These are phyloP conservation scores for Otolemur garnettii DNA, from an alignment of 2,113 vertebrate genomes.

Conservation along the genomic window DNA sequence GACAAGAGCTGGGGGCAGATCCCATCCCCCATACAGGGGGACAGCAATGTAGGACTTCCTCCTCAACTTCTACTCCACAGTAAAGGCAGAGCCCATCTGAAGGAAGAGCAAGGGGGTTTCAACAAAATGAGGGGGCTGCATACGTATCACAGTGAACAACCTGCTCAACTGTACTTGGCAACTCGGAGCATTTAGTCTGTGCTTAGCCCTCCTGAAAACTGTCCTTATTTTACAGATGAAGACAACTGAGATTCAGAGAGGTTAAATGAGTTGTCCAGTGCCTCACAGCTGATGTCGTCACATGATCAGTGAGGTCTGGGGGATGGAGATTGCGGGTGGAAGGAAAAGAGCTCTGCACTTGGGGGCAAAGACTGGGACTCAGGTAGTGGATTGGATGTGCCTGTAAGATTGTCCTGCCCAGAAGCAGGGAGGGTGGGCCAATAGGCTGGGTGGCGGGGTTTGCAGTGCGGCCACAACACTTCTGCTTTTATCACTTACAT, in stretches of 20 bases:
- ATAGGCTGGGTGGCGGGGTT: background rate
- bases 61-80: background rate
- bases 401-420: background rate
- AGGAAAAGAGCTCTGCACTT: background rate
- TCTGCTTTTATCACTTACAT: background rate
- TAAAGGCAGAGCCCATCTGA: background rate
- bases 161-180: background rate
- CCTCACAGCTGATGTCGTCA: background rate
- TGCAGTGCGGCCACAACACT: rapidly evolving
- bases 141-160: rapidly evolving
- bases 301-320: background rate
- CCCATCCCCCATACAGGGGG: background rate
- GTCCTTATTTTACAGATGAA: background rate
- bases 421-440: background rate
- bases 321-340: background rate
- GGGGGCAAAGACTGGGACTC: background rate
- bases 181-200: background rate
- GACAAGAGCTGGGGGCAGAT: no score
- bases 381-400: rapidly evolving
- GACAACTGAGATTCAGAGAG: constrained; percentile 27
- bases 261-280: background rate
- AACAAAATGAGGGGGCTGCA: rapidly evolving
- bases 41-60: background rate
- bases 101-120: background rate
- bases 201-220: background rate